Base-by-base conservation (phyloP, 2,888 invertebrate genomes). In the Zhengitettix transpicula region DNA sequence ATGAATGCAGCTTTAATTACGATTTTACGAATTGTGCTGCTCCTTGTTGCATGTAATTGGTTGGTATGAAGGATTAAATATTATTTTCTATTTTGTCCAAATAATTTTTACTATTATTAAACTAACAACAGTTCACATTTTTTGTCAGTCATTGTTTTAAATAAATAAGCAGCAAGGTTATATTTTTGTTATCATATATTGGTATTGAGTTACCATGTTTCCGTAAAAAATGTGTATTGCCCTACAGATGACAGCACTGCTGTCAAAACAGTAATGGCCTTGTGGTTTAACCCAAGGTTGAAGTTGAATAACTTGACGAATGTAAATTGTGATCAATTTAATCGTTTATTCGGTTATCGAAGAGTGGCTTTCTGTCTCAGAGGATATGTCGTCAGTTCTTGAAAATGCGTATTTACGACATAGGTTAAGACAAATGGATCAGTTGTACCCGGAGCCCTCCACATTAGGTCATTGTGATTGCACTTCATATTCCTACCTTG, bases 391-490 rank as follows among this genome's bases (percentile, higher is more conserved):
- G 42, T 62, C 65, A 28, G 62, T 64, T 15, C 63, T 65, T 40
- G 65, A 65, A 55, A 64, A 64, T 57, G 61, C 64, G 15, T 66
- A 65, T 61, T 62, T 64, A 59, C 63, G 65, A 10, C 64, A 65
- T 52, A 65, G 66, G 58, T 55, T 66, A 42, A 58, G 65, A 55
- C 64, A 66, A 61, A 65, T 66, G 64, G 65, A 66, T 57, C 64
- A 65, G 53, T 51, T 66, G 57, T 65, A 64, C 55, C 64, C 65
- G 11, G 65, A 66, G 60, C 64, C 67, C 17, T 63, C 67, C 44
- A 75, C 79, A 69, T 81, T 82, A 67, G 81, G 80, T 60, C 76
- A 80, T 69, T 83, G 82, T 70, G 82, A 83, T 70, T 81, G 81
- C 69, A 82, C 81, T 11, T 82, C 82, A 65, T 82, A 82, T 70